Percentiles rank a stretch among this genome's conserved stretches.
phyloP scores from a whole-genome alignment of 1,140 invertebrate genomes.

The Nasonia vitripennis region DNA sequence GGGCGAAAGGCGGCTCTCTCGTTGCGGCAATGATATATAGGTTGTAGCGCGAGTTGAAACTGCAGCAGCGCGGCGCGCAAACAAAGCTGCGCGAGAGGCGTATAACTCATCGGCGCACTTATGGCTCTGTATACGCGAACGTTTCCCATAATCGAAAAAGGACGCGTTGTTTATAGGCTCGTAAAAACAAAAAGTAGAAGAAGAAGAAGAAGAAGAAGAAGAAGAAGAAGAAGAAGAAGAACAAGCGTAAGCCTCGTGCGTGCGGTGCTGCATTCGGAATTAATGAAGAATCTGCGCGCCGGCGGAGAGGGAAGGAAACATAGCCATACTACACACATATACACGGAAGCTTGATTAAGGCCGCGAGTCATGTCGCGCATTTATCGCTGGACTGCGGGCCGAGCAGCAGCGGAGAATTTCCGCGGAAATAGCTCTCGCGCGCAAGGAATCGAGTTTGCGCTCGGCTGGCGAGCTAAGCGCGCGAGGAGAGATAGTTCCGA shows the following conservation, averaged over 20 bases:
- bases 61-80: conserved; percentile 35
- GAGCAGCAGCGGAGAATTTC: conserved; percentile 5
- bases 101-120: conserved; percentile 59
- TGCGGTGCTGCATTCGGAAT: not conserved
- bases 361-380: conserved; percentile 35
- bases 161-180: conserved; percentile 42
- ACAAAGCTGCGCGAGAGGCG: conserved; percentile 56
- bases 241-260: too few relatives aligned
- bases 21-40: conserved; percentile 56
- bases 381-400: conserved; percentile 30
- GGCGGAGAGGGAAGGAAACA: not conserved
- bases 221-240: not conserved
- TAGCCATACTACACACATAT: too few relatives aligned
- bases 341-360: conserved; percentile 10
- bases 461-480: too few relatives aligned
- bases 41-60: conserved; percentile 55
- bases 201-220: not conserved
- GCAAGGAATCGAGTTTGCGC: conserved; percentile 44
- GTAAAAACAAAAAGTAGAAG: conserved; percentile 10
- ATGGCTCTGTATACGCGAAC: conserved; percentile 19
- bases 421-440: not conserved
- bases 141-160: conserved; percentile 54
- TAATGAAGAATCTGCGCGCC: not conserved
- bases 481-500: not conserved
- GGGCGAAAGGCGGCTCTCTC: not conserved